Percentiles rank a stretch among this genome's conserved stretches.
phyloP scores from a whole-genome alignment of 2,888 invertebrate species.

The Aphodius granarius region DNA sequence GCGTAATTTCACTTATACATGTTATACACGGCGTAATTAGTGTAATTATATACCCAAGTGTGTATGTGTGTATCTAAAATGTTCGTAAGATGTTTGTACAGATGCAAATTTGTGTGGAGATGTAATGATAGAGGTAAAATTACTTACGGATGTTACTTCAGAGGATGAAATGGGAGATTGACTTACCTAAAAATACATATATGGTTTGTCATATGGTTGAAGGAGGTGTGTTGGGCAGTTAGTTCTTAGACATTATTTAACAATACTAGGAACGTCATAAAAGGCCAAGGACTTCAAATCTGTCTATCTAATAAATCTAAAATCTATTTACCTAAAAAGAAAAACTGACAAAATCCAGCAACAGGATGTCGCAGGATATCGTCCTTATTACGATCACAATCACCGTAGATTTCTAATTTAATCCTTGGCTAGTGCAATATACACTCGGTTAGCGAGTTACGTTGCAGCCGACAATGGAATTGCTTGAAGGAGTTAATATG shows the following conservation, averaged over 20 bases:
- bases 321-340: too few relatives aligned
- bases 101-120: too few relatives aligned
- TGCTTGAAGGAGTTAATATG: neutral
- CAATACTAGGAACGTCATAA: constrained; percentile 18
- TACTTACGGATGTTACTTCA: too few relatives aligned
- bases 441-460: too few relatives aligned
- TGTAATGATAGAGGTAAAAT: too few relatives aligned
- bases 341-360: too few relatives aligned
- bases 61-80: neutral
- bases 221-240: constrained; percentile 27
- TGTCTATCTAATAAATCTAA: too few relatives aligned
- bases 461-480: neutral
- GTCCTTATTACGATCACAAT: too few relatives aligned
- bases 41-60: neutral
- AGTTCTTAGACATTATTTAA: constrained; percentile 30
- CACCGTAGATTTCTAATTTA: neutral
- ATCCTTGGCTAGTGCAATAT: neutral
- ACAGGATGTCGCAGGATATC: too few relatives aligned
- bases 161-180: too few relatives aligned
- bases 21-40: too few relatives aligned
- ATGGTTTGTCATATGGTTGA: constrained; percentile 29
- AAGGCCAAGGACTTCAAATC: neutral
- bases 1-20: neutral
- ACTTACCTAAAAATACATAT: too few relatives aligned
- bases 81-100: neutral